Conservation (phyloP, 1,140 invertebrate genomes). For the Pinna nobilis region DNA sequence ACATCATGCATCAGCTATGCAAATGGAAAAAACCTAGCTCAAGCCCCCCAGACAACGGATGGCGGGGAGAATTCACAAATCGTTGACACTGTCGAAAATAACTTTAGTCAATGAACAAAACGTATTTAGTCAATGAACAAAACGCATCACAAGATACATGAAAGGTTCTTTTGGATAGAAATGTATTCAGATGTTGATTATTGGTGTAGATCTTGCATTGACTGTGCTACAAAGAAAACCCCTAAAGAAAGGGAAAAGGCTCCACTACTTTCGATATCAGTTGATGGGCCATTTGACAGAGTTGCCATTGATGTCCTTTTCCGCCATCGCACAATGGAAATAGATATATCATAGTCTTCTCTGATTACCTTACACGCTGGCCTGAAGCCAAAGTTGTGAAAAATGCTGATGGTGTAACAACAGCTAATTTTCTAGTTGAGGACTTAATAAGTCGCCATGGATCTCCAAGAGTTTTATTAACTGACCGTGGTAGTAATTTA, state of each 20-base stretch:
- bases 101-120: no score
- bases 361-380: slow-evolving; percentile 58
- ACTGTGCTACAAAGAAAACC: slow-evolving; percentile 21
- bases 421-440: slow-evolving; percentile 65
- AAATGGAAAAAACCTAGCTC: neutral
- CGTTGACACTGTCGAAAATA: neutral
- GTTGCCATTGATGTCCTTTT: slow-evolving; percentile 20
- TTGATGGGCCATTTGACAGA: slow-evolving; percentile 10
- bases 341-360: slow-evolving; percentile 56
- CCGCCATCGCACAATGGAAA: no score
- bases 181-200: no score
- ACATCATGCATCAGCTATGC: slow-evolving; percentile 9
- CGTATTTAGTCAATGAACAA: no score
- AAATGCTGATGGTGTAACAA: slow-evolving; percentile 51
- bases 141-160: no score
- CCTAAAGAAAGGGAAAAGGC: neutral
- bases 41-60: neutral
- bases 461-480: neutral
- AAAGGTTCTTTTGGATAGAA: no score
- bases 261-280: neutral
- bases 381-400: slow-evolving; percentile 44
- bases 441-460: slow-evolving; percentile 60
- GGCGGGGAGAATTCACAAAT: slow-evolving; percentile 24
- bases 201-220: slow-evolving; percentile 16
- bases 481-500: neutral